Conservation (phyloP, 2,888 invertebrate species). For the Drosophila ustulata region DNA sequence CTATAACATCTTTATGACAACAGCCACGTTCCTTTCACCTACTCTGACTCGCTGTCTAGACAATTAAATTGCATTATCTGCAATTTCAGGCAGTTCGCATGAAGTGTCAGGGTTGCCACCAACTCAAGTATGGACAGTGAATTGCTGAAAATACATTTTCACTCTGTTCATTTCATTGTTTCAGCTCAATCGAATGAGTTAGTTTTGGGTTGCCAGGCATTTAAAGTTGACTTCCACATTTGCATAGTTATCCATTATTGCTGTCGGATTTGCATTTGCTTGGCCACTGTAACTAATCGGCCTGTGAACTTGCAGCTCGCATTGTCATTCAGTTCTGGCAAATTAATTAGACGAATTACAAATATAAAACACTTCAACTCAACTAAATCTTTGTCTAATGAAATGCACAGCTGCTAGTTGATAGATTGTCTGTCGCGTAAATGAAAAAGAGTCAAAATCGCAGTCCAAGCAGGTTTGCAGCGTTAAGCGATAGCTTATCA, state of each 20-base stretch:
- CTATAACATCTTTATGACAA: background rate
- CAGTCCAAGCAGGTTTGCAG: constrained; percentile 33
- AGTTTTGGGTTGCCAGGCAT: background rate
- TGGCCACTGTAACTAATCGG: background rate
- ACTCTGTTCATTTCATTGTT: background rate
- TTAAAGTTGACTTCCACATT: background rate
- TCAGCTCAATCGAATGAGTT: background rate
- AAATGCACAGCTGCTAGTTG: constrained; percentile 9
- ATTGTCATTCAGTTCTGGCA: background rate
- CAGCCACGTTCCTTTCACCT: background rate
- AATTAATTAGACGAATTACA: background rate
- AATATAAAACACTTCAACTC: background rate
- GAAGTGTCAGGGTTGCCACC: background rate
- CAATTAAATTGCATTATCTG: constrained; percentile 1
- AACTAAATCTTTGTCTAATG: constrained; percentile 1
- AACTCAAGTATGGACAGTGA: background rate
- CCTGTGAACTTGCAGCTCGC: constrained; percentile 1
- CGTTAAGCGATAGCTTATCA: constrained; percentile 47
- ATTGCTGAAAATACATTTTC: background rate
- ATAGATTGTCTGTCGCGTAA: background rate
- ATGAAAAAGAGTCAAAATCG: constrained; percentile 15
- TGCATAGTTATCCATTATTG: no score
- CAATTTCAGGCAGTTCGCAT: background rate
- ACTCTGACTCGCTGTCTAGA: background rate
- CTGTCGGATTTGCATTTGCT: background rate